These are phyloP conservation scores for Dicycla oo DNA, from an alignment of 2,888 invertebrate species.

Conservation along the genomic window DNA sequence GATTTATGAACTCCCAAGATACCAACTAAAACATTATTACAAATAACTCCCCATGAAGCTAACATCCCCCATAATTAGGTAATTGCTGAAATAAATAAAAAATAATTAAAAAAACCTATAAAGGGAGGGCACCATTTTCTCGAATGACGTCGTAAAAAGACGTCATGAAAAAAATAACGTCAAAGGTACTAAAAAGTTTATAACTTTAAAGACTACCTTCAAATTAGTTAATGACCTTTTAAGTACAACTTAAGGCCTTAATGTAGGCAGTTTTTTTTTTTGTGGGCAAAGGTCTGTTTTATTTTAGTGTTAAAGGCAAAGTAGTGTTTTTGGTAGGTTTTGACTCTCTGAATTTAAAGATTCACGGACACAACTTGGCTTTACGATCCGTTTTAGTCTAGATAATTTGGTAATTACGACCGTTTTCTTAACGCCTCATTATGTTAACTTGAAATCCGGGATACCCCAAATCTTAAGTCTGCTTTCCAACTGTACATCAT, in stretches of 20 bases:
- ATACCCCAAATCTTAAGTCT: neutral
- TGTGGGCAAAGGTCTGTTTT: conserved; percentile 33
- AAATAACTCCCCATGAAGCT: conserved; percentile 8
- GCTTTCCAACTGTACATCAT: neutral
- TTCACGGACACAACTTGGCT: conserved; percentile 25
- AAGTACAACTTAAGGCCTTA: conserved; percentile 45
- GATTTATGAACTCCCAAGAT: neutral
- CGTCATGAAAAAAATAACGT: conserved; percentile 60
- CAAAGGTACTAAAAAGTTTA: conserved; percentile 59
- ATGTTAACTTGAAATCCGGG: neutral
- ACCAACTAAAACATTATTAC: neutral
- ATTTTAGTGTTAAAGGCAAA: conserved; percentile 38
- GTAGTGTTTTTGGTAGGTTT: conserved; percentile 9
- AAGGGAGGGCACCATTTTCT: conserved; percentile 43
- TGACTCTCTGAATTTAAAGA: conserved; percentile 9
- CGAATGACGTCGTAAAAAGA: conserved; percentile 56
- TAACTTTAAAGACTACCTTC: conserved; percentile 51
- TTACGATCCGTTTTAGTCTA: conserved; percentile 16
- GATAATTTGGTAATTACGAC: neutral
- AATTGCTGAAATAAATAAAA: conserved; percentile 50
- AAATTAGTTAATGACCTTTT: conserved; percentile 61
- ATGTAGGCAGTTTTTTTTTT: conserved; percentile 29
- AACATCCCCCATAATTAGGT: conserved; percentile 28
- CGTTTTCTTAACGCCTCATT: conserved; percentile 1
- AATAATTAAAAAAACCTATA: conserved; percentile 43